Percentiles rank a stretch among this genome's conserved stretches.
phyloP scores from a whole-genome alignment of 2,797 vertebrate genomes.

The Macrochelys suwanniensis region DNA sequence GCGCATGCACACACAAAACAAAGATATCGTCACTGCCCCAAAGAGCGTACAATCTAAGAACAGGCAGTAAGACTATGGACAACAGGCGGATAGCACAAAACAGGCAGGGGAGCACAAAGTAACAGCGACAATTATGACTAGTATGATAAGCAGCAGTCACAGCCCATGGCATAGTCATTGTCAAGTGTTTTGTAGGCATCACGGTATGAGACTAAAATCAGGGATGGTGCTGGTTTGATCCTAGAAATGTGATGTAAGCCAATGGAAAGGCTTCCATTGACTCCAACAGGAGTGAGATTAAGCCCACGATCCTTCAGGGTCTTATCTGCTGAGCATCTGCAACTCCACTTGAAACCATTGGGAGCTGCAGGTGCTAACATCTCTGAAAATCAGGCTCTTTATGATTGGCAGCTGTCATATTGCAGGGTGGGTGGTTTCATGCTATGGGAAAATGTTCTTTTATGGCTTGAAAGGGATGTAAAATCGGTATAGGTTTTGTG shows the following conservation, averaged over 20 bases:
- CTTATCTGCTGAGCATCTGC: not conserved
- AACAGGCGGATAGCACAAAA: not conserved
- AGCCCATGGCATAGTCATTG: not conserved
- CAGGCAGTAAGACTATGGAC: not conserved
- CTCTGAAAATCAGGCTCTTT: not conserved
- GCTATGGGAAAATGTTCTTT: not conserved
- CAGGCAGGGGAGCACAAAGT: not conserved
- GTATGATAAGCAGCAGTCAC: not conserved
- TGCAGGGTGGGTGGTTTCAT: rapidly evolving
- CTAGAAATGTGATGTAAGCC: not conserved
- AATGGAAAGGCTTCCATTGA: too few relatives aligned
- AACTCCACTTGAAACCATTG: not conserved
- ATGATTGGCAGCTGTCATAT: not conserved
- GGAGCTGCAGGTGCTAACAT: not conserved
- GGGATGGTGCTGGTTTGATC: not conserved
- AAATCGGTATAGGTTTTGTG: not conserved
- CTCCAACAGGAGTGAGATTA: too few relatives aligned
- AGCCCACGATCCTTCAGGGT: too few relatives aligned
- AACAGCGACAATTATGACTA: not conserved
- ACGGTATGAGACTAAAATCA: not conserved
- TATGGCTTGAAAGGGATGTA: not conserved
- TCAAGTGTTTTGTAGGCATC: not conserved
- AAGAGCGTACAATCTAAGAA: not conserved
- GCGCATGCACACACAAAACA: not conserved
- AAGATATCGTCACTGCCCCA: not conserved